Evolutionary conservation across 2,113 vertebrate species (phyloP), one percentile per base, ranked within the genome.

Genomic region (Pangasianodon gigas): DNA sequence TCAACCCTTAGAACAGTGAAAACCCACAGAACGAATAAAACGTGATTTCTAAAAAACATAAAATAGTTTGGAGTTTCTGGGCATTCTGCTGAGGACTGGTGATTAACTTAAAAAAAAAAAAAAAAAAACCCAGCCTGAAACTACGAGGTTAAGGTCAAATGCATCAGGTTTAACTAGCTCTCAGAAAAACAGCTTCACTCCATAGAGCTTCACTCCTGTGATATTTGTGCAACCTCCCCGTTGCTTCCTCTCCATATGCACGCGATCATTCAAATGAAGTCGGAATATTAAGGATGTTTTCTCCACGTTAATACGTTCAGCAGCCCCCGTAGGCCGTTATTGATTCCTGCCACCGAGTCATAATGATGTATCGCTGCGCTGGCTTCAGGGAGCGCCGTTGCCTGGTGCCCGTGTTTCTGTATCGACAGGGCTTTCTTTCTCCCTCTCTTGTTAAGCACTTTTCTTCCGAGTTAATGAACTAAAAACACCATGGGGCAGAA

Each of bases 401-500:
- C 88, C 87, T 84, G 74, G 90, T 69, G 91, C 83, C 90, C 1
- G 82, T 84, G 87, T 86, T 86, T 80, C 51, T 21, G 84, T 94
- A 96, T 95, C 91, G 94, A 95, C 94, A 93, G 90, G 89, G 75
- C 93, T 93, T 93, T 92, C 90, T 87, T 85, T 94, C 93, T 90
- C 92, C 48, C 81, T 91, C 92, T 93, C 94, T 95, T 26, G 91
- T 95, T 95, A 95, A 96, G 94, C 92, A 95, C 95, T 94, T 93
- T 93, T 94, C 92, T 88, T 90, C 90, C 65, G 93, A 95, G 92
- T 95, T 96, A 96, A 96, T 96, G 93, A 95, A 94, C 91, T 93
- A 92, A 95, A 94, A 93, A 93, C 86, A 93, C 41, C 90, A 83
- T 85, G 87, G 91, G 90, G 89, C 92, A 90, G 65, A 84, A 88